Percentiles rank a stretch among this genome's conserved stretches.
Evolutionary conservation across 1,140 invertebrate genomes (phyloP).

Genomic region (Aethina tumida): DNA sequence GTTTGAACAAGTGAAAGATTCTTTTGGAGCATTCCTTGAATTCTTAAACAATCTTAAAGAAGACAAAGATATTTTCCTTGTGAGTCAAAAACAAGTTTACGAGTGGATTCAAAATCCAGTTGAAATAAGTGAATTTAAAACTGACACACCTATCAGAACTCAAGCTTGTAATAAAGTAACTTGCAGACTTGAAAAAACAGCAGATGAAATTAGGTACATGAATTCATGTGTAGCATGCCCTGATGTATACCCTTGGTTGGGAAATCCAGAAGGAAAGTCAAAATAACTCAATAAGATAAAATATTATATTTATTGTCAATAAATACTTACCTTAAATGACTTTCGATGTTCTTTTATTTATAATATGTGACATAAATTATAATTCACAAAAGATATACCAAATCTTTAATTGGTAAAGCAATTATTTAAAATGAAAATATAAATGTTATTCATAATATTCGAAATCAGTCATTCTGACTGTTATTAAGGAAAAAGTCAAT

Average conservation of each 20-base stretch:
- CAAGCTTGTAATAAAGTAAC: slow-evolving; percentile 24
- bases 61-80: slow-evolving; percentile 21
- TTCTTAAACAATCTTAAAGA: slow-evolving; percentile 18
- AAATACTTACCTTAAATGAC: too few relatives aligned
- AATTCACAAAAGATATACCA: too few relatives aligned
- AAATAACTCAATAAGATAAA: too few relatives aligned
- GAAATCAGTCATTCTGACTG: too few relatives aligned
- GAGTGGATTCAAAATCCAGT: slow-evolving; percentile 26
- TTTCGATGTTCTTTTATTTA: too few relatives aligned
- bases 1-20: slow-evolving; percentile 15
- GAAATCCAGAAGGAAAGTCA: slow-evolving; percentile 35
- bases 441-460: too few relatives aligned
- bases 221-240: slow-evolving; percentile 37
- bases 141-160: slow-evolving; percentile 8
- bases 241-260: slow-evolving; percentile 37
- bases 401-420: too few relatives aligned
- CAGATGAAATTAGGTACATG: slow-evolving; percentile 35
- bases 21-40: slow-evolving; percentile 14
- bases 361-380: too few relatives aligned
- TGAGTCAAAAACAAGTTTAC: slow-evolving; percentile 21
- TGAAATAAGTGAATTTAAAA: slow-evolving; percentile 15
- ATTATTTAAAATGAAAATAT: too few relatives aligned
- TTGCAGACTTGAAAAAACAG: slow-evolving; percentile 31
- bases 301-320: too few relatives aligned
- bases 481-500: too few relatives aligned